These are phyloP conservation scores for Brevimyrus niger DNA, from an alignment of 2,113 vertebrate genomes.

Conservation along the genomic window DNA sequence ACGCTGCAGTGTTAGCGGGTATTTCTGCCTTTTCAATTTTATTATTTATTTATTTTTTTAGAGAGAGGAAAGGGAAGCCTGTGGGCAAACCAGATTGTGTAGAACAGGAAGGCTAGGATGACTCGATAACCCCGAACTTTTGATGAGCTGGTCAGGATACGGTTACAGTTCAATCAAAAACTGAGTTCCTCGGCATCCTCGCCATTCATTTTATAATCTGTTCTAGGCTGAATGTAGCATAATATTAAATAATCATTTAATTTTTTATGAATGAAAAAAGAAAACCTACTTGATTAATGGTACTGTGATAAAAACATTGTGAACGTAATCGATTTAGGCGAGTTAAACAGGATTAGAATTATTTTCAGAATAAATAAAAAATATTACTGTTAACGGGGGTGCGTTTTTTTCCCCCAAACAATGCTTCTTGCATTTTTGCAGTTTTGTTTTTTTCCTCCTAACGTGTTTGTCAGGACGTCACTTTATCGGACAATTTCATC, in stretches of 20 bases:
- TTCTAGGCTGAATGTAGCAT: background rate
- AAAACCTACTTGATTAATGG: background rate
- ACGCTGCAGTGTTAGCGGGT: constrained; percentile 39
- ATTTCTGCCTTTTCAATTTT: constrained; percentile 70
- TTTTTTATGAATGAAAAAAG: background rate
- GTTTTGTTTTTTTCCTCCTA: background rate
- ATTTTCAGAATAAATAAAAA: background rate
- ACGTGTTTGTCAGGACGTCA: background rate
- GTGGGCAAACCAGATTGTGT: constrained; percentile 89
- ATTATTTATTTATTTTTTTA: constrained; percentile 65
- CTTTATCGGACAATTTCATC: background rate
- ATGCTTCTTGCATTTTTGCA: background rate
- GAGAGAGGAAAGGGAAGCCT: constrained; percentile 88
- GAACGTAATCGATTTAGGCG: background rate
- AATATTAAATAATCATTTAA: background rate
- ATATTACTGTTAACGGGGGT: background rate
- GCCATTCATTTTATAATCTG: background rate
- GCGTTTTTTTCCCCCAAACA: background rate
- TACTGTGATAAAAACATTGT: background rate
- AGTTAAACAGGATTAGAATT: background rate
- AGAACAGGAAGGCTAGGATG: constrained; percentile 84
- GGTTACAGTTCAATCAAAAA: constrained; percentile 58
- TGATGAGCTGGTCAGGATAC: constrained; percentile 68
- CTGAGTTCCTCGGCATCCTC: background rate
- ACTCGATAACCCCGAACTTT: constrained; percentile 73